Conservation (phyloP, 2,797 vertebrate species). For the Corythornis leucogaster region DNA sequence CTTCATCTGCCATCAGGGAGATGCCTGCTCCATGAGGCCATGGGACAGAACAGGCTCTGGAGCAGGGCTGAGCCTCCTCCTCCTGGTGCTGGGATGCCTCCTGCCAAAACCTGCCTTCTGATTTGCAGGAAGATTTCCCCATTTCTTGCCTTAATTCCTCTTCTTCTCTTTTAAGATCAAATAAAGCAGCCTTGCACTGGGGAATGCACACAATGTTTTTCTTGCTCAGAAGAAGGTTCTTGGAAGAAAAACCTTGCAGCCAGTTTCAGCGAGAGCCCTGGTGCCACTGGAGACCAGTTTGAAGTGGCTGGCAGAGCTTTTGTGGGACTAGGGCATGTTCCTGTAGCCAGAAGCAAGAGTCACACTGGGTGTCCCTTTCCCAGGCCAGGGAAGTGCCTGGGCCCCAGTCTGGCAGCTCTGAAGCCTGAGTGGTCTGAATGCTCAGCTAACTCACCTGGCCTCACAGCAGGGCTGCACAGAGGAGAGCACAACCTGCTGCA, state of each 20-base stretch:
- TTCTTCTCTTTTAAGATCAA: neutral
- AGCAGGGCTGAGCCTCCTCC: neutral
- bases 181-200: neutral
- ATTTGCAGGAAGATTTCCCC: neutral
- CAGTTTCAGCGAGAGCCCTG: neutral
- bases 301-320: neutral
- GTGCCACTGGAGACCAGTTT: neutral
- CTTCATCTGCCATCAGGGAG: accelerated
- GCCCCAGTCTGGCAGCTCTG: neutral
- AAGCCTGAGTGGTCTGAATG: neutral
- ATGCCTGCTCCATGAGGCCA: neutral
- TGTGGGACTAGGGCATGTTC: neutral
- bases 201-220: neutral
- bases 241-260: neutral
- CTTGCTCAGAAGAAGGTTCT: neutral
- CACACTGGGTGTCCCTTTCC: neutral
- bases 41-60: accelerated
- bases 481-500: neutral
- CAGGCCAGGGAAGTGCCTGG: neutral
- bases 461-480: neutral
- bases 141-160: neutral
- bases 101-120: neutral
- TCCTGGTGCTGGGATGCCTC: accelerated
- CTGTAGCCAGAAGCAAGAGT: neutral
- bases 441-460: neutral